Percentiles rank a stretch among this genome's conserved stretches.
These are phyloP conservation scores for Tyria jacobaeae DNA, from an alignment of 2,888 invertebrate genomes.

Conservation along the genomic window DNA sequence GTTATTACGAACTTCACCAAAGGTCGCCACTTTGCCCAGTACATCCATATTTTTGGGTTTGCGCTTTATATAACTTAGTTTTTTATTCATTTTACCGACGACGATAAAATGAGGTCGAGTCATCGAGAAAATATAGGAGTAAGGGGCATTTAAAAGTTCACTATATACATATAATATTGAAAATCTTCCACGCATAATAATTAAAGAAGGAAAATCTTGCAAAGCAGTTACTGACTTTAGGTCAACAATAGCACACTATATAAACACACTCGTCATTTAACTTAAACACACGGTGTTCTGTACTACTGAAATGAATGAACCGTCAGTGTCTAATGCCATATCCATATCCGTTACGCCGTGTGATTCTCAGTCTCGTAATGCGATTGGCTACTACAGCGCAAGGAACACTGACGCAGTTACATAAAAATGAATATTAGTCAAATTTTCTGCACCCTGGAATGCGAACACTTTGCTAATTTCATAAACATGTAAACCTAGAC, in stretches of 20 bases:
- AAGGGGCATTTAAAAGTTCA: not conserved
- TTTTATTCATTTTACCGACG: constrained; percentile 29
- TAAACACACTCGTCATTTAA: too few species aligned
- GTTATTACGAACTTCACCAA: constrained; percentile 56
- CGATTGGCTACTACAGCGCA: not conserved
- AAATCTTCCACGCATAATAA: not conserved
- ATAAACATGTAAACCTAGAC: not conserved
- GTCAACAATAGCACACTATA: too few species aligned
- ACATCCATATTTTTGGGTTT: constrained; percentile 18
- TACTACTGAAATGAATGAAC: too few species aligned
- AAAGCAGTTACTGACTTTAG: not conserved
- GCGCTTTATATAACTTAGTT: constrained; percentile 45
- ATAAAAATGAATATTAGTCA: not conserved
- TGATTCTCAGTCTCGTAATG: too few species aligned
- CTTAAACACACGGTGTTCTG: too few species aligned
- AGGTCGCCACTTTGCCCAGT: constrained; percentile 50
- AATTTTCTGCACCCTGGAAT: not conserved
- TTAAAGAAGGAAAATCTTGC: not conserved
- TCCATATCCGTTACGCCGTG: too few species aligned
- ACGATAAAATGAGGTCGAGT: not conserved
- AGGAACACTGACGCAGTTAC: too few species aligned
- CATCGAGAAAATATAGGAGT: not conserved
- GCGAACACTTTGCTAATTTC: not conserved
- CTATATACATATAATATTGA: not conserved
- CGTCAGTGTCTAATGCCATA: too few species aligned